Conservation (phyloP, 1,140 invertebrate species). For the Dufourea novaeangliae region DNA sequence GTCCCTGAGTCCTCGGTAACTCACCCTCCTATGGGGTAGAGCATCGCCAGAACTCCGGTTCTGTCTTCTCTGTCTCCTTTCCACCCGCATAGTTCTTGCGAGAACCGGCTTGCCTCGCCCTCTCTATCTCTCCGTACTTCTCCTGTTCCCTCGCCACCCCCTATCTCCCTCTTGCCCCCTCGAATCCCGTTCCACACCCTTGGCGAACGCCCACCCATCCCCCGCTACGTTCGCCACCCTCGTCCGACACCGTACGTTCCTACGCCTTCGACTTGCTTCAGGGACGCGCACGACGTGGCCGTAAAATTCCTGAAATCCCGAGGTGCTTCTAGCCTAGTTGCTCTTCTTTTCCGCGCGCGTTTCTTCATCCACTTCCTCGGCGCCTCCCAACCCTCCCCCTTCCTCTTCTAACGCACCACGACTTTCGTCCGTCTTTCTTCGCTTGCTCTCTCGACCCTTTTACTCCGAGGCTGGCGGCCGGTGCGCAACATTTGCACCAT, state of each 20-base stretch:
- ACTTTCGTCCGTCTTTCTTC: background rate
- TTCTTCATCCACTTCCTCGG: slow-evolving; percentile 18
- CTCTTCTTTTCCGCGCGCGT: slow-evolving; percentile 29
- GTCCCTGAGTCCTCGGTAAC: slow-evolving; percentile 76
- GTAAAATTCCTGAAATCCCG: slow-evolving; percentile 69
- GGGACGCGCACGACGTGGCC: slow-evolving; percentile 64
- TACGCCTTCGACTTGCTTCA: slow-evolving; percentile 52
- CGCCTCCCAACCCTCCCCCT: background rate
- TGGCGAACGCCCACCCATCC: slow-evolving; percentile 46
- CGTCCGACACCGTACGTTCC: slow-evolving; percentile 63
- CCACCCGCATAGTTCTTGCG: slow-evolving; percentile 34
- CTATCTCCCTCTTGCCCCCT: slow-evolving; percentile 1
- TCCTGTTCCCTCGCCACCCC: background rate
- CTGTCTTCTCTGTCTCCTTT: slow-evolving; percentile 48
- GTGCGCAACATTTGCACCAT: no score
- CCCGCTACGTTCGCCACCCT: slow-evolving; percentile 29
- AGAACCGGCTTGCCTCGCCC: slow-evolving; percentile 14
- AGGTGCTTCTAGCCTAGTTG: slow-evolving; percentile 40
- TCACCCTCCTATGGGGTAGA: slow-evolving; percentile 66
- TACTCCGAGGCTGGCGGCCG: no score
- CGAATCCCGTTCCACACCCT: slow-evolving; percentile 52
- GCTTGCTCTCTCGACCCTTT: background rate
- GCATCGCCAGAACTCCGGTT: slow-evolving; percentile 68
- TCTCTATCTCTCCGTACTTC: slow-evolving; percentile 24
- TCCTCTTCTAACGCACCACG: background rate